Conservation (phyloP, 1,140 invertebrate genomes). For the Euglossa dilemma region DNA sequence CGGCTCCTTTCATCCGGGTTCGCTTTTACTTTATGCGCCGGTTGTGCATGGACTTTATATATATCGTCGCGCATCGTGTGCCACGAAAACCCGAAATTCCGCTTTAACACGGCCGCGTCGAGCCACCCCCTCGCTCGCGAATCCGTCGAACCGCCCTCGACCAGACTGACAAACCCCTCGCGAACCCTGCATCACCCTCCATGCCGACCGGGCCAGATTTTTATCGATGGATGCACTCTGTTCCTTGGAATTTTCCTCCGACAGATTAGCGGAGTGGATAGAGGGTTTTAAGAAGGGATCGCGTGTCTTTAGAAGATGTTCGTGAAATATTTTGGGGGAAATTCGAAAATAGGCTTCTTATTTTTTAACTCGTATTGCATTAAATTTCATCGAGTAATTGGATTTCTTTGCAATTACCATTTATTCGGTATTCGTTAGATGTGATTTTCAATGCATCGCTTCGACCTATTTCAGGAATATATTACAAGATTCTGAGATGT, state of each 20-base stretch:
- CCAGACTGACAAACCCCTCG: constrained; percentile 22
- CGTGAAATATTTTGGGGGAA: too few species aligned
- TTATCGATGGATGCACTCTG: background rate
- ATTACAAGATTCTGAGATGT: too few species aligned
- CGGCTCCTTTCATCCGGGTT: constrained; percentile 56
- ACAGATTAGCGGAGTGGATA: background rate
- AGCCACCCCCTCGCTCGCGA: constrained; percentile 3
- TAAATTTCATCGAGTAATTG: too few species aligned
- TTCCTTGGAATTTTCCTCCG: background rate
- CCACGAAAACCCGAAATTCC: constrained; percentile 58
- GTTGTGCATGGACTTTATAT: constrained; percentile 48
- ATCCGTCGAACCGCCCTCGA: constrained; percentile 1
- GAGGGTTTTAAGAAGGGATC: too few species aligned
- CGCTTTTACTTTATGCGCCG: constrained; percentile 64
- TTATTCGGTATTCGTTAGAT: too few species aligned
- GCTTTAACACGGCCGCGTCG: constrained; percentile 27
- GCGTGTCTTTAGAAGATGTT: too few species aligned
- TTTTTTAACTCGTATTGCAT: too few species aligned
- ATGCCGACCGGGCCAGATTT: too few species aligned
- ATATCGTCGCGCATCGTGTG: constrained; percentile 37
- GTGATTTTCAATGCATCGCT: too few species aligned
- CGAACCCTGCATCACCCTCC: background rate
- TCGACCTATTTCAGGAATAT: too few species aligned
- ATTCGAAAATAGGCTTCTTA: too few species aligned
- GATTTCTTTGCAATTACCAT: too few species aligned